Percentiles rank a stretch among this genome's conserved stretches.
phyloP scores from a whole-genome alignment of 2,113 vertebrate genomes.

The Xyliphius kryptos region DNA sequence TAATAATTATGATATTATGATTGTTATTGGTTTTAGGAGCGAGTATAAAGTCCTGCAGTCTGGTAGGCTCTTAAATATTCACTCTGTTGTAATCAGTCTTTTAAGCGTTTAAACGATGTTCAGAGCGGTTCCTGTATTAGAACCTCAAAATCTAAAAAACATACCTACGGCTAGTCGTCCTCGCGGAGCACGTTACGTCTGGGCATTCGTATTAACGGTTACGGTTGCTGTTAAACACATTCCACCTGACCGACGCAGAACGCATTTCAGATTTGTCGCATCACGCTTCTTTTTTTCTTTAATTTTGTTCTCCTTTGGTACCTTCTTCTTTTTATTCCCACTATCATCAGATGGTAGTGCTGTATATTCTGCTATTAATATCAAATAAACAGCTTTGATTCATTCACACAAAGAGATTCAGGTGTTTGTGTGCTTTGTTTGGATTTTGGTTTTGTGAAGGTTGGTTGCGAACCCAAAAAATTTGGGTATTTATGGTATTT shows the following conservation, averaged over 20 bases:
- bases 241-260: conserved; percentile 36
- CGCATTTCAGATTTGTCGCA: conserved; percentile 52
- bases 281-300: conserved; percentile 51
- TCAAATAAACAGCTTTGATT: conserved; percentile 73
- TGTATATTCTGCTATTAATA: conserved; percentile 74
- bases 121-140: conserved; percentile 38
- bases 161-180: conserved; percentile 34
- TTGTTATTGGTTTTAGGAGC: neutral
- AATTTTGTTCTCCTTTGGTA: conserved; percentile 50
- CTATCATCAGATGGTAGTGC: conserved; percentile 69
- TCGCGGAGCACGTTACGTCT: conserved; percentile 25
- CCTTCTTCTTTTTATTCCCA: conserved; percentile 56
- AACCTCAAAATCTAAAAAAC: conserved; percentile 46
- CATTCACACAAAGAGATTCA: conserved; percentile 45
- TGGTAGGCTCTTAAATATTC: conserved; percentile 8
- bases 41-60: conserved; percentile 26
- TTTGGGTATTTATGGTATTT: no score
- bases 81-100: no score
- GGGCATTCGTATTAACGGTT: conserved; percentile 47
- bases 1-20: neutral
- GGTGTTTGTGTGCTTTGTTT: neutral
- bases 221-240: conserved; percentile 50
- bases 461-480: no score
- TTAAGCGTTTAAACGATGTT: conserved; percentile 42
- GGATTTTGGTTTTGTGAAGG: no score